Evolutionary conservation across 2,888 invertebrate species (phyloP).

Genomic region (Anagyrus pseudococci): DNA sequence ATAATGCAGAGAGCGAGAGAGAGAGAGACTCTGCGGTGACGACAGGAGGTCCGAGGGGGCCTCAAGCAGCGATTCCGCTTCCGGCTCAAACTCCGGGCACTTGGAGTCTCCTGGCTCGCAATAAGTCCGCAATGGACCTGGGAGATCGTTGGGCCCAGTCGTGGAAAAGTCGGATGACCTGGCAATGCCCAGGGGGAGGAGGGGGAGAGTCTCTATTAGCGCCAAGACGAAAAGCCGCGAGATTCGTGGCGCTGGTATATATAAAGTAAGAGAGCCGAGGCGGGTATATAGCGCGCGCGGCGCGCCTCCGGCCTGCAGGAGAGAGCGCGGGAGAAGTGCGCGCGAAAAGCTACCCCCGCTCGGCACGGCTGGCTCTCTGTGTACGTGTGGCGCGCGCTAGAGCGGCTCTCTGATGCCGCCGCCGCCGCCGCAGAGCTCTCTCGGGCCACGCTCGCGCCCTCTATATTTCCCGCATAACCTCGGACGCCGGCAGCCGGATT

Average conservation of each 20-base stretch:
- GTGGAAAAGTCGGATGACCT: no score
- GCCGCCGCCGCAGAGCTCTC: neutral
- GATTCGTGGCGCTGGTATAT: no score
- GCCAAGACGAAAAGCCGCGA: no score
- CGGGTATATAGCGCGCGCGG: slow-evolving; percentile 14
- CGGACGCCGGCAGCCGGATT: slow-evolving; percentile 5
- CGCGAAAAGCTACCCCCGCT: slow-evolving; percentile 41
- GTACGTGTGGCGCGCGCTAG: neutral
- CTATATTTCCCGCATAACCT: slow-evolving; percentile 36
- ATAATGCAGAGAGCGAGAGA: slow-evolving; percentile 21
- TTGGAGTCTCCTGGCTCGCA: no score
- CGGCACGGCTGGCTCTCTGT: no score
- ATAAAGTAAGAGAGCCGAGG: no score
- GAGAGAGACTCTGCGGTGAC: neutral
- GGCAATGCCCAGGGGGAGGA: no score
- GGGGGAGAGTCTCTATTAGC: no score
- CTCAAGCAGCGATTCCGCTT: no score
- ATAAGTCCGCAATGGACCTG: no score
- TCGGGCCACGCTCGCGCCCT: slow-evolving; percentile 27
- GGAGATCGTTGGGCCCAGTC: no score
- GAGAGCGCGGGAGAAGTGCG: slow-evolving; percentile 38
- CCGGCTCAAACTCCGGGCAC: no score
- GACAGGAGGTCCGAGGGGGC: neutral
- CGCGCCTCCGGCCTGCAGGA: neutral
- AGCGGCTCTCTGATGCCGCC: neutral